Evolutionary conservation across 1,140 invertebrate species (phyloP).

Genomic region (Hylaeus anthracinus): DNA sequence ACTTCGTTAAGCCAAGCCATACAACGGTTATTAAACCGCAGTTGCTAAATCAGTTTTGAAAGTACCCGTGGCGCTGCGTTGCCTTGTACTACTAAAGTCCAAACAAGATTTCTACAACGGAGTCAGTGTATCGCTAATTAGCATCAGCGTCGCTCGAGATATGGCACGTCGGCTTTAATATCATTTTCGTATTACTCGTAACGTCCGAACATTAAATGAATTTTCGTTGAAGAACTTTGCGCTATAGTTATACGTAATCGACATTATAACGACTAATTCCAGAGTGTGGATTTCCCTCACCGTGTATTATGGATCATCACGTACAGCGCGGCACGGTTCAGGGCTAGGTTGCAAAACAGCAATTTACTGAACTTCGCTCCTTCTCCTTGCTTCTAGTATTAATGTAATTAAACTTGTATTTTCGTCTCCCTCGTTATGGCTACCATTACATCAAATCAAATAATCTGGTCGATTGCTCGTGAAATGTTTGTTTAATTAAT

Average conservation of each 20-base stretch:
- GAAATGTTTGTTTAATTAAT: no score
- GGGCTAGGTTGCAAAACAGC: no score
- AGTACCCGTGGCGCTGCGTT: neutral
- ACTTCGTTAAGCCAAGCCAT: slow-evolving; percentile 24
- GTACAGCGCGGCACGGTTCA: no score
- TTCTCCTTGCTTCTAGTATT: no score
- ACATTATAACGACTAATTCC: slow-evolving; percentile 1
- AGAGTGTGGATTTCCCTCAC: no score
- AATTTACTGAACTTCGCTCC: no score
- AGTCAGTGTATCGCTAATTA: slow-evolving; percentile 60
- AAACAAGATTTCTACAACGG: slow-evolving; percentile 59
- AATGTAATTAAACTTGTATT: no score
- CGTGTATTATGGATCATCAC: no score
- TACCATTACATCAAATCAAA: no score
- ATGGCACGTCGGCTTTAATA: slow-evolving; percentile 51
- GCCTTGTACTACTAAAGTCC: slow-evolving; percentile 33
- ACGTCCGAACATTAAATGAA: neutral
- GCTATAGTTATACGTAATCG: neutral
- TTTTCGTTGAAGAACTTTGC: neutral
- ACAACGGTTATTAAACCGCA: slow-evolving; percentile 25
- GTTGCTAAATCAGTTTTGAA: slow-evolving; percentile 38
- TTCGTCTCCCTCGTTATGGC: no score
- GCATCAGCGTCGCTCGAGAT: slow-evolving; percentile 44
- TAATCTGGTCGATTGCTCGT: no score
- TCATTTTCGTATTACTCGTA: slow-evolving; percentile 11